Evolutionary conservation across 2,797 vertebrate species (phyloP).

Genomic region (Rhinichthys osculus): DNA sequence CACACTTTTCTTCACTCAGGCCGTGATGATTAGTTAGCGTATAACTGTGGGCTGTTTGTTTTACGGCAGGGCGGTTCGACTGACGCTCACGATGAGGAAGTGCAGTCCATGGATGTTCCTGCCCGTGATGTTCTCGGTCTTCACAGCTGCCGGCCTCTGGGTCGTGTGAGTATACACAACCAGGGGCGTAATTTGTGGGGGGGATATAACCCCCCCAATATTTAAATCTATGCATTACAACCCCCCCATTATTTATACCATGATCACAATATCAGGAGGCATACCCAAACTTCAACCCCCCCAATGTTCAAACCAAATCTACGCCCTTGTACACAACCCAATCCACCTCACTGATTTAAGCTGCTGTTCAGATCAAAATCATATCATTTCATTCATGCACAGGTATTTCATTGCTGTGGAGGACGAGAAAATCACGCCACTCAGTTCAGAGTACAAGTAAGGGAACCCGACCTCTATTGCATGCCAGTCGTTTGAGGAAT

Average conservation of each 20-base stretch:
- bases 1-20: background rate
- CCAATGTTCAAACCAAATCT: too few species aligned
- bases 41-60: background rate
- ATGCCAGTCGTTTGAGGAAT: background rate
- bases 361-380: background rate
- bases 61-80: conserved; percentile 28
- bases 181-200: too few species aligned
- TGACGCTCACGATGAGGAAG: conserved; percentile 69
- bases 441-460: conserved; percentile 84
- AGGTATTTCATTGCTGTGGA: conserved; percentile 90
- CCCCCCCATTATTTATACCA: too few species aligned
- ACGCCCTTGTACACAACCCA: background rate
- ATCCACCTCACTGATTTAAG: background rate
- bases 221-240: too few species aligned
- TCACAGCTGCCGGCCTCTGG: conserved; percentile 88
- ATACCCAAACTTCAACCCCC: too few species aligned
- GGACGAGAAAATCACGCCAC: conserved; percentile 80
- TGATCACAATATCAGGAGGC: too few species aligned
- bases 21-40: background rate
- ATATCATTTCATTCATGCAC: conserved; percentile 33
- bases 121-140: conserved; percentile 83
- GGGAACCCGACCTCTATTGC: conserved; percentile 7
- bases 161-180: conserved; percentile 84
- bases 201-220: too few species aligned
- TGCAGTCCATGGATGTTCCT: conserved; percentile 89